These are phyloP conservation scores for Alsophila aescularia DNA, from an alignment of 2,888 invertebrate genomes.

Conservation along the genomic window DNA sequence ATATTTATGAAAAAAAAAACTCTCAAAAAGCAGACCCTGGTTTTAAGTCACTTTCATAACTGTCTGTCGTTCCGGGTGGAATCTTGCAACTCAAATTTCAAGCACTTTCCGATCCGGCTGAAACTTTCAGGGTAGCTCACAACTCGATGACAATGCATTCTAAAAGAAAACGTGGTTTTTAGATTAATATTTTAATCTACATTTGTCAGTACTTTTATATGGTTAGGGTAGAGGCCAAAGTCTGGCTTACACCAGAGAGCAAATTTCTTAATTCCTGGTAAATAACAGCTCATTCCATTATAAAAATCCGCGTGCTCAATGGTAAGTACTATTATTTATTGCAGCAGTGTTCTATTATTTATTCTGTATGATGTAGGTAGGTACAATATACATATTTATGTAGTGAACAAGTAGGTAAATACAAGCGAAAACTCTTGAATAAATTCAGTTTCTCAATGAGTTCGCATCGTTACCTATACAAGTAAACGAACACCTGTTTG, in stretches of 20 bases:
- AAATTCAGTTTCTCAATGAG: slow-evolving; percentile 19
- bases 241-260: slow-evolving; percentile 42
- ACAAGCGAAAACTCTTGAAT: slow-evolving; percentile 19
- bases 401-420: slow-evolving; percentile 16
- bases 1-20: no score
- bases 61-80: no score
- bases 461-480: slow-evolving; percentile 4
- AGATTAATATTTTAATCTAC: no score
- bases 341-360: no score
- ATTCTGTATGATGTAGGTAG: background rate
- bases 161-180: no score
- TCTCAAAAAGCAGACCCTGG: no score
- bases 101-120: no score
- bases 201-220: background rate
- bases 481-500: slow-evolving; percentile 9
- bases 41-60: no score
- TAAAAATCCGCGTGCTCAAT: slow-evolving; percentile 53
- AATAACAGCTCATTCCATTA: slow-evolving; percentile 56
- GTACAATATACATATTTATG: slow-evolving; percentile 7
- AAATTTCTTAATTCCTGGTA: slow-evolving; percentile 51
- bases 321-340: no score
- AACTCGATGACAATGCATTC: no score
- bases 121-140: no score
- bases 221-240: background rate
- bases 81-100: no score